These are phyloP conservation scores for Mormyrus hasselquistii DNA, from an alignment of 2,797 vertebrate species.

Conservation along the genomic window DNA sequence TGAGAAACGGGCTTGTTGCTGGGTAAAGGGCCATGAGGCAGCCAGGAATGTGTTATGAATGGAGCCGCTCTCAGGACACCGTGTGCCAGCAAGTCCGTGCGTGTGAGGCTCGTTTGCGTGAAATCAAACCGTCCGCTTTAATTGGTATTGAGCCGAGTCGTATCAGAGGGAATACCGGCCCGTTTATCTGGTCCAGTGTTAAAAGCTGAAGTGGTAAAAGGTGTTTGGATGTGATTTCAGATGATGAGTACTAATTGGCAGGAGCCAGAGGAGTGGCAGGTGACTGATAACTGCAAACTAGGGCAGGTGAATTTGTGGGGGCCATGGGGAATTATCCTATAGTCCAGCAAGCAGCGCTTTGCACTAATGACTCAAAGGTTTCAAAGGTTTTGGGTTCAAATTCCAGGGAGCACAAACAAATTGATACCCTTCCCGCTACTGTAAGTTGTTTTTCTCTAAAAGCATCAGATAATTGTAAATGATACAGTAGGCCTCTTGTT, in stretches of 20 bases:
- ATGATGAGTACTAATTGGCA: neutral
- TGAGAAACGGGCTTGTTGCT: slow-evolving; percentile 62
- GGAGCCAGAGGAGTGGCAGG: neutral
- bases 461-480: neutral
- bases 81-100: neutral
- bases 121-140: neutral
- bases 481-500: neutral
- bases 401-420: neutral
- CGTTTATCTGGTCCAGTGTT: neutral
- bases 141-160: neutral
- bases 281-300: neutral
- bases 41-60: slow-evolving; percentile 70
- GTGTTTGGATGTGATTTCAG: neutral
- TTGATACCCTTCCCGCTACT: neutral
- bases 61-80: slow-evolving; percentile 30
- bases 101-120: neutral
- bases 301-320: neutral
- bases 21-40: slow-evolving; percentile 58
- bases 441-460: neutral
- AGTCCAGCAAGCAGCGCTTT: neutral
- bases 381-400: neutral
- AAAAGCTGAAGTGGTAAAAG: neutral
- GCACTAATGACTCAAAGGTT: neutral
- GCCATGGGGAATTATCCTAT: neutral
- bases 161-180: neutral